A percentile compares a stretch with the other conserved stretches of the same genome.
Evolutionary conservation across 2,797 vertebrate genomes (phyloP).

Genomic region (Pangasius larnaudii): DNA sequence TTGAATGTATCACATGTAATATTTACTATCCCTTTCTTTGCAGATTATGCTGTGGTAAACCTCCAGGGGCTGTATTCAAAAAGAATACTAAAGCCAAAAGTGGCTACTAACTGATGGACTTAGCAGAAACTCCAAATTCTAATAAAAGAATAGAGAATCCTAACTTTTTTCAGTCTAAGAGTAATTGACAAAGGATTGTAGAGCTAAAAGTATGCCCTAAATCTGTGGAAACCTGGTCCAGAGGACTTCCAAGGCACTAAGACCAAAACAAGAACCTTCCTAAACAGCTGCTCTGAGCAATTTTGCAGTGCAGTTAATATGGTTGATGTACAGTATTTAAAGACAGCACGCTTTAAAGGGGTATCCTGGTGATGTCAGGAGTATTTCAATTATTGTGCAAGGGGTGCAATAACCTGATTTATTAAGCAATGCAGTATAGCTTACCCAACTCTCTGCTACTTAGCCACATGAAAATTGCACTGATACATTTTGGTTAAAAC

Average conservation of each 20-base stretch:
- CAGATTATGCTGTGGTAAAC: not conserved
- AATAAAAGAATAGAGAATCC: not conserved
- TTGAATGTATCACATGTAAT: conserved; percentile 12
- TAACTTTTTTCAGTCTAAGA: not conserved
- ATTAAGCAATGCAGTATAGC: not conserved
- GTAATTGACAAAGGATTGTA: not conserved
- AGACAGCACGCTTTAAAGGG: not conserved
- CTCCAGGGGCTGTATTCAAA: not conserved
- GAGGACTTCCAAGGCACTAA: not conserved
- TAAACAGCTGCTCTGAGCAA: not conserved
- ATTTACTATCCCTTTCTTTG: not conserved
- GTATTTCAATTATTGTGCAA: not conserved
- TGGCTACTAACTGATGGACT: not conserved
- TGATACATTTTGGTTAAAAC: not conserved
- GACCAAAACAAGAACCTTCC: not conserved
- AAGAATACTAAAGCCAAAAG: not conserved
- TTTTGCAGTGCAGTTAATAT: not conserved
- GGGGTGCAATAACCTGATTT: not conserved
- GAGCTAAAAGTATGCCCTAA: not conserved
- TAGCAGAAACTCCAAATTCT: not conserved
- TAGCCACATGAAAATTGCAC: not conserved
- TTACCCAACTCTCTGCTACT: not conserved
- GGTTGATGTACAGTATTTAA: not conserved
- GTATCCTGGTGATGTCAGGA: not conserved
- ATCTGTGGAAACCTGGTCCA: not conserved